Base-by-base conservation (phyloP, 2,113 vertebrate species). In the Cricetomys ansorgei region DNA sequence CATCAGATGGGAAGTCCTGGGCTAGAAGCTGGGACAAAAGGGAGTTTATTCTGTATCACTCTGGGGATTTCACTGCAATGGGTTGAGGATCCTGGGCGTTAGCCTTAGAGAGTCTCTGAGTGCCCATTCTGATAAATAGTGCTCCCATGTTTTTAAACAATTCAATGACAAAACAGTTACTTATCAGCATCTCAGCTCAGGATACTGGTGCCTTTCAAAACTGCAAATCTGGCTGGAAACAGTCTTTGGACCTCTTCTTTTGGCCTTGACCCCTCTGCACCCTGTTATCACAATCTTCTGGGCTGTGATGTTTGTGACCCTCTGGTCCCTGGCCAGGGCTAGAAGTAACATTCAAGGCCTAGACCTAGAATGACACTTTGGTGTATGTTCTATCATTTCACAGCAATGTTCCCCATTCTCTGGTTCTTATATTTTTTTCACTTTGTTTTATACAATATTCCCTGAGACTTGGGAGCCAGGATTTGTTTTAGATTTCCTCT, bases 91-190 rank as follows among this genome's bases (percentile, higher is more conserved):
- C 27, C 40, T 0, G 29, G 43, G 16, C 64, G 17, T 37, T 25
- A 43, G n/a, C 34, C 37, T 81, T 45, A 57, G 2, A 27, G 77
- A 64, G 57, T 25, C 17, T 0, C 0, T 19, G 72, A 57, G 62
- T 9, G 29, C 23, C 73, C 19, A 19, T 43, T 53, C 0, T 65
- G 17, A 21, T 4, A 45, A 7, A 0, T 3, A 0, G 0, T 43
- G 23, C 62, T 27, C 23, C 1, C 13, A 0, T 1, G 45, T 92
- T 88, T 91, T 21, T 25, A 67, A 40, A 34, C 7, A 72, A 27
- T 45, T 16, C 3, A 12, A 45, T 31, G 37, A 50, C 17, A 27
- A 15, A 10, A 25, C 57, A 1, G 23, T 7, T 1, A 15, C 70
- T 85, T 15, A 16, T 0, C 1, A 57, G 29, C 6, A 15, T 67